phyloP scores from a whole-genome alignment of 1,140 invertebrate genomes.

The Drosophila baimaii region DNA sequence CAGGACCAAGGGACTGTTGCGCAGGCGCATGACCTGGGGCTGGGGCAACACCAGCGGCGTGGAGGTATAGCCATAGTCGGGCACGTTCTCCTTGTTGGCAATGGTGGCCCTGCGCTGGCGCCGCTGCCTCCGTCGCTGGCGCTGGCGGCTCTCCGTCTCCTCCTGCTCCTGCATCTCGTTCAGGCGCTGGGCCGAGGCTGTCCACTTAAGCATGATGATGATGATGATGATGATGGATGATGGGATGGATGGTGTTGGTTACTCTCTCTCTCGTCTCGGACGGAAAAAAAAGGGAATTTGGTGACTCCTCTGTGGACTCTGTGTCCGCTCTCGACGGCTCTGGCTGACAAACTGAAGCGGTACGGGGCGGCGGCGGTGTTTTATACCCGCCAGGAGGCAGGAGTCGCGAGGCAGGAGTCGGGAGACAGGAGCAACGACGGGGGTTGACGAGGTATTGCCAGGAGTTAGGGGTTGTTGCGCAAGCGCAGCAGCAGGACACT shows the following conservation, averaged over 20 bases:
- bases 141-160: background rate
- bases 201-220: constrained; percentile 77
- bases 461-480: constrained; percentile 73
- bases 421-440: background rate
- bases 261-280: constrained; percentile 1
- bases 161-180: constrained; percentile 39
- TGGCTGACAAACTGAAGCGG: constrained; percentile 83
- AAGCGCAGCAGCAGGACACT: constrained; percentile 52
- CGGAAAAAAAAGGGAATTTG: constrained; percentile 22
- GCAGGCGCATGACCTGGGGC: constrained; percentile 27
- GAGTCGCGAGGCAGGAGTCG: background rate
- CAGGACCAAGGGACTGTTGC: constrained; percentile 75
- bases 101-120: constrained; percentile 54
- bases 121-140: constrained; percentile 23
- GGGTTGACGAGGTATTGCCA: constrained; percentile 1
- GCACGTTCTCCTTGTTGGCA: constrained; percentile 67
- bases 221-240: constrained; percentile 36
- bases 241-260: background rate
- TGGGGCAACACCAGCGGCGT: constrained; percentile 41
- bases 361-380: constrained; percentile 48
- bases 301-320: constrained; percentile 26
- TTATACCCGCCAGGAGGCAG: constrained; percentile 55
- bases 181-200: constrained; percentile 65
- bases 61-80: constrained; percentile 57
- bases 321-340: constrained; percentile 54